Conservation (phyloP, 2,113 vertebrate genomes). For the Epinephelus moara region DNA sequence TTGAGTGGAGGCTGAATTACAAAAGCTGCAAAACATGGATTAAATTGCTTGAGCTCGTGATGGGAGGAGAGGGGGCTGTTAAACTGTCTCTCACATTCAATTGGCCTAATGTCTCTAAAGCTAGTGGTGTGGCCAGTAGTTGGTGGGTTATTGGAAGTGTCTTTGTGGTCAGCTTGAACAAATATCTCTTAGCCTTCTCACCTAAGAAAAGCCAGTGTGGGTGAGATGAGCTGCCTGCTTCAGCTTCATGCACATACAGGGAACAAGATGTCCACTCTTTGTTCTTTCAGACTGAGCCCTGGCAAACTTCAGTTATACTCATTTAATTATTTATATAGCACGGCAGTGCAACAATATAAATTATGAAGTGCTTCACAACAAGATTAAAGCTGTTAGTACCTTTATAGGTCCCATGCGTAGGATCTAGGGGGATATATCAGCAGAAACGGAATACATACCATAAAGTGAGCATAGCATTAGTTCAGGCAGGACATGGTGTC, state of each 20-base stretch:
- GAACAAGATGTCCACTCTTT: not conserved
- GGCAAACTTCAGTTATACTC: not conserved
- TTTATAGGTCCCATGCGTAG: no score
- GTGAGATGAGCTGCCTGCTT: conserved; percentile 7
- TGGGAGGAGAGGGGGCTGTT: conserved; percentile 89
- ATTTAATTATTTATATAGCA: not conserved
- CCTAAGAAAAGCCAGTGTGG: not conserved
- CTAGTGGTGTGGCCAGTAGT: conserved; percentile 77
- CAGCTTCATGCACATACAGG: not conserved
- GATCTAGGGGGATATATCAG: no score
- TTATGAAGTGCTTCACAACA: no score
- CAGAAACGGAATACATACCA: no score
- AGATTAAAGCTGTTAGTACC: no score
- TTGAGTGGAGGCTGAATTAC: conserved; percentile 82
- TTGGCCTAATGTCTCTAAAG: conserved; percentile 73
- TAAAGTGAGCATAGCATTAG: no score
- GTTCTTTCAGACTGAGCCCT: not conserved
- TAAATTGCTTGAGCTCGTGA: conserved; percentile 85
- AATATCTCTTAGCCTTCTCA: conserved; percentile 9
- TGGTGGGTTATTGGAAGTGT: conserved; percentile 81
- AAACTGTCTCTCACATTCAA: conserved; percentile 88
- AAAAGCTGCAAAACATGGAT: conserved; percentile 86
- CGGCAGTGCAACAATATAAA: no score
- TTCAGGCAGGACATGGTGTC: no score
- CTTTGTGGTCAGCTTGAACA: conserved; percentile 72